These are phyloP conservation scores for Rotaria sp. DNA, from an alignment of 2,888 invertebrate species.

Conservation along the genomic window DNA sequence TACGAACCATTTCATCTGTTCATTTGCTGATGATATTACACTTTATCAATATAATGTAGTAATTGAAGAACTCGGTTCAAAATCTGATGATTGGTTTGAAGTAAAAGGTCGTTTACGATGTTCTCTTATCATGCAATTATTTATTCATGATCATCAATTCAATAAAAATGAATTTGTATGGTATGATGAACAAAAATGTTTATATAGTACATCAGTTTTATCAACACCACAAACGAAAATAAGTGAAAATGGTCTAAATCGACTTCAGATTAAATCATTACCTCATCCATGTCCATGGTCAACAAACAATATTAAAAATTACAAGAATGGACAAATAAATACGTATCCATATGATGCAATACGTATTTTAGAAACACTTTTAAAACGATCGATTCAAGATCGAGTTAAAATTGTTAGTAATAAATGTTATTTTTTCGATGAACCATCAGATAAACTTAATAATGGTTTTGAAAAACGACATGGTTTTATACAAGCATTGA, in stretches of 20 bases:
- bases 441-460: not conserved
- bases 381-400: not conserved
- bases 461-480: not conserved
- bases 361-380: not conserved
- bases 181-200: too few relatives aligned
- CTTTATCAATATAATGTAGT: too few relatives aligned
- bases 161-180: too few relatives aligned
- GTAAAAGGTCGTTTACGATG: too few relatives aligned
- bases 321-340: not conserved
- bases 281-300: not conserved
- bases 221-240: too few relatives aligned
- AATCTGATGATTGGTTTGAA: too few relatives aligned
- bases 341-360: not conserved
- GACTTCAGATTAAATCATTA: not conserved
- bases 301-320: not conserved
- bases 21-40: too few relatives aligned
- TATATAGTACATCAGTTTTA: too few relatives aligned
- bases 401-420: not conserved
- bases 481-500: not conserved
- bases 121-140: too few relatives aligned
- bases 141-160: too few relatives aligned
- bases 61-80: too few relatives aligned
- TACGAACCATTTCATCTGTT: too few relatives aligned
- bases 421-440: not conserved
- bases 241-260: not conserved